phyloP scores from a whole-genome alignment of 2,797 vertebrate genomes.

The Synanceia verrucosa region DNA sequence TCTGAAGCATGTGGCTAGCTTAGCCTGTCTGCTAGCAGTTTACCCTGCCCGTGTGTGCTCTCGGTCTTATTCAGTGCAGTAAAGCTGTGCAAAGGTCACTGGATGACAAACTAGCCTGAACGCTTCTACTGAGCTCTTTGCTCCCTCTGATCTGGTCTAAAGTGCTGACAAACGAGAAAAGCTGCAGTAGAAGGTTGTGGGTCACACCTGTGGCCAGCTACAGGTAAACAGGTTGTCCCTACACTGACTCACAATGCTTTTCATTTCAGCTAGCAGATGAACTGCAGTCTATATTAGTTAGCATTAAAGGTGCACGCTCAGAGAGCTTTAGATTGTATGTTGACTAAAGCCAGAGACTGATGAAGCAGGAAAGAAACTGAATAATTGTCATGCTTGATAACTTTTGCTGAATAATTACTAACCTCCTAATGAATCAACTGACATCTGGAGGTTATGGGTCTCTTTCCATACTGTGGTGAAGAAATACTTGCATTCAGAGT shows the following conservation, averaged over 20 bases:
- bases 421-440: not conserved
- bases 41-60: not conserved
- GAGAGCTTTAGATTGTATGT: not conserved
- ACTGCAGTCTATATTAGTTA: not conserved
- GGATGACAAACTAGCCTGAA: constrained; percentile 6
- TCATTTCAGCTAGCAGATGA: not conserved
- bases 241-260: not conserved
- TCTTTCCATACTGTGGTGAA: not conserved
- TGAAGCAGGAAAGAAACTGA: not conserved
- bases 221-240: not conserved
- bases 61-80: constrained; percentile 8
- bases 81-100: constrained; percentile 54
- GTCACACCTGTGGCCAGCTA: not conserved
- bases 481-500: not conserved
- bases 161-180: not conserved
- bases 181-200: not conserved
- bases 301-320: not conserved
- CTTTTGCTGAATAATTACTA: not conserved
- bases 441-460: not conserved
- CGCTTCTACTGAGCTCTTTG: not conserved
- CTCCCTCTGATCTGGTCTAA: not conserved
- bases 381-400: not conserved
- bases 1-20: not conserved
- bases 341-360: not conserved
- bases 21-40: not conserved